Percentiles rank a stretch among this genome's conserved stretches.
phyloP scores from a whole-genome alignment of 1,140 invertebrate genomes.

The Ridgeia piscesae region DNA sequence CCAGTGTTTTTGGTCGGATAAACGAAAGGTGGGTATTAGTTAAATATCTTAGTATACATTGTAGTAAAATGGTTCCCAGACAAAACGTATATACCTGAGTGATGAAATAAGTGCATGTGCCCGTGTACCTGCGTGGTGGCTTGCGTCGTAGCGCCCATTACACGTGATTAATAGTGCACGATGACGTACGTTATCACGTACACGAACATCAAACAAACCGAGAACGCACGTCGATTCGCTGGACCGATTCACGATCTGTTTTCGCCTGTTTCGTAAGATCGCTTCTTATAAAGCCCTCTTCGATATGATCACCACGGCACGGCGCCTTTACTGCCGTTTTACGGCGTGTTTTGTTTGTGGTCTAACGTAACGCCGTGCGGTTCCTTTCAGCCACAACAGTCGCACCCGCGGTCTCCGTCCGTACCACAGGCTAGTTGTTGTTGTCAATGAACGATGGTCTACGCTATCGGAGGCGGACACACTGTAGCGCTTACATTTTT shows the following conservation, averaged over 20 bases:
- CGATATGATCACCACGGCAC: background rate
- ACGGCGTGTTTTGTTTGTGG: background rate
- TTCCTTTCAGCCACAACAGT: too few species aligned
- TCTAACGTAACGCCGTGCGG: background rate
- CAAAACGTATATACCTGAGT: too few species aligned
- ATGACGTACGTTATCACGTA: background rate
- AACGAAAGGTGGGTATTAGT: too few species aligned
- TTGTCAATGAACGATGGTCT: background rate
- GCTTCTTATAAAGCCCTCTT: background rate
- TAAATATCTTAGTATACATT: too few species aligned
- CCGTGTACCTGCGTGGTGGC: background rate
- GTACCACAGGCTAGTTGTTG: background rate
- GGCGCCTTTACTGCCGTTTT: background rate
- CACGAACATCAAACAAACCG: background rate
- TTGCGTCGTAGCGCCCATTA: background rate
- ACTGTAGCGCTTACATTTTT: too few species aligned
- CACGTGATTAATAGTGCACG: background rate
- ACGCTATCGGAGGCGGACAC: background rate
- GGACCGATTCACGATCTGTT: background rate
- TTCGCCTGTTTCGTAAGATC: background rate
- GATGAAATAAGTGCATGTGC: too few species aligned
- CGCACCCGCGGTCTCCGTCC: too few species aligned
- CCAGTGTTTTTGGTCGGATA: too few species aligned
- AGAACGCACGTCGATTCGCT: background rate
- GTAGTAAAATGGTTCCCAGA: too few species aligned